Evolutionary conservation across 2,888 invertebrate genomes (phyloP).

Genomic region (Drosophila bunnanda): DNA sequence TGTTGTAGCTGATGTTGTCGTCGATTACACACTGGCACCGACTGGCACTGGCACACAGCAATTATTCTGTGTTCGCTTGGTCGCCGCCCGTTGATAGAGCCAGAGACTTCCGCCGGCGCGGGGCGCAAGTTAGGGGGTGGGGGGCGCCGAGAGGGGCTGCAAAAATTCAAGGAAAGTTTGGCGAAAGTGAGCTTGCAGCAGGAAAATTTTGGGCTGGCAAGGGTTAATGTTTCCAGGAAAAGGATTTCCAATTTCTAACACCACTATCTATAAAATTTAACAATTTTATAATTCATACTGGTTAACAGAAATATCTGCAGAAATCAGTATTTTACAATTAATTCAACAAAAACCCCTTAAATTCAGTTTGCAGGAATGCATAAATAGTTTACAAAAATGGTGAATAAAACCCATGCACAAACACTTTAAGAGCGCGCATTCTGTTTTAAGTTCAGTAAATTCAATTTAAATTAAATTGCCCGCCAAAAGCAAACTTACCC

Average conservation of each 20-base stretch:
- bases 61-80: constrained; percentile 71
- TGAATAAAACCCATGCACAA: too few species aligned
- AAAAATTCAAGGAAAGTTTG: constrained; percentile 40
- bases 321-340: too few species aligned
- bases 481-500: constrained; percentile 9
- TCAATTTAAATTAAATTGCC: constrained; percentile 13
- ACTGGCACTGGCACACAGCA: constrained; percentile 75
- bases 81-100: constrained; percentile 64
- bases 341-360: too few species aligned
- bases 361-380: too few species aligned
- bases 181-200: constrained; percentile 61
- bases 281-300: too few species aligned
- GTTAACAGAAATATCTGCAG: too few species aligned
- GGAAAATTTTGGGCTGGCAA: constrained; percentile 35
- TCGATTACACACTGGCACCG: constrained; percentile 79
- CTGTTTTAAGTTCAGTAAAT: neutral
- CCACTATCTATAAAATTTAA: too few species aligned
- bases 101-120: constrained; percentile 67
- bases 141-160: constrained; percentile 27
- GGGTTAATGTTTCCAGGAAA: neutral
- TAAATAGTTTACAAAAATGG: too few species aligned
- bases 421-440: too few species aligned
- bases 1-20: constrained; percentile 59
- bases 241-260: too few species aligned
- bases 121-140: constrained; percentile 22